Conservation (phyloP, 2,113 vertebrate species). For the Antennarius striatus region DNA sequence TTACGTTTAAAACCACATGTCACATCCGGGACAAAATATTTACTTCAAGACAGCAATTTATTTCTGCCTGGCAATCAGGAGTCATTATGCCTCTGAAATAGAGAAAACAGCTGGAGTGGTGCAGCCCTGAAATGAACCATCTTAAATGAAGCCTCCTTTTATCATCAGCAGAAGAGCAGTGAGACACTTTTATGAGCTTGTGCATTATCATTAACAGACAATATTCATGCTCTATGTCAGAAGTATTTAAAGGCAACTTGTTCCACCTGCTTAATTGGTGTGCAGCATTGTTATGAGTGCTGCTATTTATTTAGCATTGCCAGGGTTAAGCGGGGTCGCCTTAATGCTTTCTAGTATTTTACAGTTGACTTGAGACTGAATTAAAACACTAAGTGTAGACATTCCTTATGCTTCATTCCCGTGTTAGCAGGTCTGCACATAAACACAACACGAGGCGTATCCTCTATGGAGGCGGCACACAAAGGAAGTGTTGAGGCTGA, state of each 20-base stretch:
- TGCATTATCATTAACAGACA: slow-evolving; percentile 59
- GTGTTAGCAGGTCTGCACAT: background rate
- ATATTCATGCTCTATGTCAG: slow-evolving; percentile 35
- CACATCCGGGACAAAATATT: slow-evolving; percentile 54
- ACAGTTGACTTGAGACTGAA: background rate
- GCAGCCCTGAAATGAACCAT: slow-evolving; percentile 41
- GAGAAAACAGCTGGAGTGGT: slow-evolving; percentile 47
- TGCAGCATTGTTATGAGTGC: slow-evolving; percentile 27
- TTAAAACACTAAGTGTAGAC: slow-evolving; percentile 1
- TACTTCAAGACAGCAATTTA: slow-evolving; percentile 40
- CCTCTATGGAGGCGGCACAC: no score
- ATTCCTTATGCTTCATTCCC: background rate
- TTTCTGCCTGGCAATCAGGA: slow-evolving; percentile 28
- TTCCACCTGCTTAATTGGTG: slow-evolving; percentile 39
- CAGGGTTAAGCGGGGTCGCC: slow-evolving; percentile 39
- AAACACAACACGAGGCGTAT: background rate
- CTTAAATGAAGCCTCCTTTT: slow-evolving; percentile 46
- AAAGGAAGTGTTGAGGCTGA: slow-evolving; percentile 37
- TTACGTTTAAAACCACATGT: slow-evolving; percentile 46
- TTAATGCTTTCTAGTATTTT: slow-evolving; percentile 37
- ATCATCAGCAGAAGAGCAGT: slow-evolving; percentile 39
- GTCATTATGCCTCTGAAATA: slow-evolving; percentile 41
- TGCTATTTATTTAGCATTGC: slow-evolving; percentile 11
- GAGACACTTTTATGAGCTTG: slow-evolving; percentile 48
- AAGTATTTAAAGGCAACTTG: slow-evolving; percentile 39